phyloP scores from a whole-genome alignment of 2,113 vertebrate genomes.

The Gnathochromis pfefferi region DNA sequence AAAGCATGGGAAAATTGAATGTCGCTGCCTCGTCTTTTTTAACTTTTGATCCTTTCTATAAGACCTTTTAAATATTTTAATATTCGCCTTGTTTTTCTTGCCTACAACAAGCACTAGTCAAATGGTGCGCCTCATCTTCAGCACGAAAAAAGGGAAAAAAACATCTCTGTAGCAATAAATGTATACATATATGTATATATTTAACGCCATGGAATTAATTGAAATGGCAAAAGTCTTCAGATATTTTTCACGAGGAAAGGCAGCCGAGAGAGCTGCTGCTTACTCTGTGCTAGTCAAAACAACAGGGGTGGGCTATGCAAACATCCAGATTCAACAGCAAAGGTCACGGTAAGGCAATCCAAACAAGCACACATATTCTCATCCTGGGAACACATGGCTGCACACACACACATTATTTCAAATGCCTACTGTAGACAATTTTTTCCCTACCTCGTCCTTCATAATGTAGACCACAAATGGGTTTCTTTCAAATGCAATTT shows the following conservation, averaged over 20 bases:
- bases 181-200: not conserved
- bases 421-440: not conserved
- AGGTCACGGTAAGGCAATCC: slow-evolving; percentile 35
- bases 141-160: not conserved
- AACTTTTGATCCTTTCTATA: not conserved
- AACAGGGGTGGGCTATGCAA: slow-evolving; percentile 25
- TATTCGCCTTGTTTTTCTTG: not conserved
- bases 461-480: not conserved
- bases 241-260: not conserved
- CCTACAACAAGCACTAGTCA: not conserved
- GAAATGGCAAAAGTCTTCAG: slow-evolving; percentile 2
- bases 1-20: not conserved
- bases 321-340: slow-evolving; percentile 32
- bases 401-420: not conserved
- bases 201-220: slow-evolving; percentile 24
- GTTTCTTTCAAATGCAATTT: not conserved
- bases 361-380: not conserved
- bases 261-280: slow-evolving; percentile 5
- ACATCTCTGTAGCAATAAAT: not conserved
- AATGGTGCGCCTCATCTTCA: not conserved
- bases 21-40: not conserved
- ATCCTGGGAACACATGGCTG: not conserved
- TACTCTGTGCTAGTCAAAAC: slow-evolving; percentile 30
- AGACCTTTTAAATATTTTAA: not conserved
- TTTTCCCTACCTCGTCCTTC: not conserved